These are phyloP conservation scores for Poecile atricapillus DNA, from an alignment of 2,113 vertebrate species.

Conservation along the genomic window DNA sequence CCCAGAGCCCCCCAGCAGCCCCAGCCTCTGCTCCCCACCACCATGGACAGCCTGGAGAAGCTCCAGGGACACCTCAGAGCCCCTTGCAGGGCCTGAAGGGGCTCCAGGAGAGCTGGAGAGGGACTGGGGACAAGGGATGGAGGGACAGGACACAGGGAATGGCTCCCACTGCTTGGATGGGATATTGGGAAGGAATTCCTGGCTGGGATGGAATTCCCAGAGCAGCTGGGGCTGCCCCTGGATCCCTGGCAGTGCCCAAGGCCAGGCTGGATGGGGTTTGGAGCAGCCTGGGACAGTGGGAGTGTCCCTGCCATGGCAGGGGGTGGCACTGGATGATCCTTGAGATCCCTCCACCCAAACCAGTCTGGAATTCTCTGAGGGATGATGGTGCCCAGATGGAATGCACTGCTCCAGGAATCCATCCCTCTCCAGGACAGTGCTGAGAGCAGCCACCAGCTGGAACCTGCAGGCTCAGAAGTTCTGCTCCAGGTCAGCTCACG, in stretches of 20 bases:
- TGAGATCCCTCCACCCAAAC: not conserved
- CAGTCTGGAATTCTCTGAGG: not conserved
- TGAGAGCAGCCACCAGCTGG: not conserved
- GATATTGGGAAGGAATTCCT: not conserved
- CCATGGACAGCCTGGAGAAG: not conserved
- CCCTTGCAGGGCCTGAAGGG: not conserved
- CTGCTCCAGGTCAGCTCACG: not conserved
- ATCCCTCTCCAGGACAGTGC: fast-evolving
- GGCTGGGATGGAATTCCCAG: not conserved
- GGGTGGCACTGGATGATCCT: not conserved
- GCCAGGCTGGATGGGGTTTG: not conserved
- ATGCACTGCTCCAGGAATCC: not conserved
- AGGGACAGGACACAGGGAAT: not conserved
- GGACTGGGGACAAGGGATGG: not conserved
- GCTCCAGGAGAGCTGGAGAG: not conserved
- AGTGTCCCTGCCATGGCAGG: not conserved
- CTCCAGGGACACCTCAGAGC: not conserved
- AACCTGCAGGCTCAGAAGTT: not conserved
- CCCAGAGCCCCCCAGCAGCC: not conserved
- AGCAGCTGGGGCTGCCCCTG: not conserved
- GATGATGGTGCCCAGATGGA: not conserved
- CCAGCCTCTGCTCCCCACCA: not conserved
- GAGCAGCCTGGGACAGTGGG: not conserved
- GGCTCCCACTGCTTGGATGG: not conserved
- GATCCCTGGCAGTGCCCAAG: not conserved